Evolutionary conservation across 2,797 vertebrate species (phyloP).

Genomic region (Enteromius anoplus): DNA sequence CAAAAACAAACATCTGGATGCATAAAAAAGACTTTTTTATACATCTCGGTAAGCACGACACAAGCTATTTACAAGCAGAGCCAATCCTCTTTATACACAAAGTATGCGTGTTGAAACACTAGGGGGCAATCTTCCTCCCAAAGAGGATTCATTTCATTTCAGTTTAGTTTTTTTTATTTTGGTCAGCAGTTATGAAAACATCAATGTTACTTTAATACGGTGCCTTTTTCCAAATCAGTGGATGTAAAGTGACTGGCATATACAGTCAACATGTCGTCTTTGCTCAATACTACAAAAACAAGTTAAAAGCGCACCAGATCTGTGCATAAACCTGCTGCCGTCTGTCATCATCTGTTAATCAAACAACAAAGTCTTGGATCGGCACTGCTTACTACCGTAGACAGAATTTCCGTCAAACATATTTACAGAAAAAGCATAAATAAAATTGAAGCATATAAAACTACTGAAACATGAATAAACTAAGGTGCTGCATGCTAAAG

Average conservation of each 20-base stretch:
- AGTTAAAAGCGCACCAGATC: too few relatives aligned
- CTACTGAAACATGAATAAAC: slow-evolving; percentile 22
- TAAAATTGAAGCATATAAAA: slow-evolving; percentile 52
- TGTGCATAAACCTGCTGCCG: too few relatives aligned
- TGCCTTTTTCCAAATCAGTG: neutral
- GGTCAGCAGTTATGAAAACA: neutral
- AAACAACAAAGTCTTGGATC: neutral
- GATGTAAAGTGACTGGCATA: neutral
- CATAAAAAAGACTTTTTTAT: neutral
- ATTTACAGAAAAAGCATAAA: slow-evolving; percentile 35
- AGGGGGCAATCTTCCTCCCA: too few relatives aligned
- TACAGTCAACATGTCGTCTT: neutral
- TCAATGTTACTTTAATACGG: neutral
- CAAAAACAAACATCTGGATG: neutral
- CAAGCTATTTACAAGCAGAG: neutral
- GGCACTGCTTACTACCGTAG: neutral
- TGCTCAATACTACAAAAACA: too few relatives aligned
- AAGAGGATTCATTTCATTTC: too few relatives aligned
- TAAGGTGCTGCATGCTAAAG: neutral
- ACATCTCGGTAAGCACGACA: neutral
- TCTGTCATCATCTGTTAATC: too few relatives aligned
- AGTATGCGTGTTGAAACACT: too few relatives aligned
- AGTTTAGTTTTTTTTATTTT: too few relatives aligned
- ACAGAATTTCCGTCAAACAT: neutral
- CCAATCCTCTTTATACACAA: too few relatives aligned